Conservation (phyloP, 2,888 invertebrate species). For the Agrypnus murinus region DNA sequence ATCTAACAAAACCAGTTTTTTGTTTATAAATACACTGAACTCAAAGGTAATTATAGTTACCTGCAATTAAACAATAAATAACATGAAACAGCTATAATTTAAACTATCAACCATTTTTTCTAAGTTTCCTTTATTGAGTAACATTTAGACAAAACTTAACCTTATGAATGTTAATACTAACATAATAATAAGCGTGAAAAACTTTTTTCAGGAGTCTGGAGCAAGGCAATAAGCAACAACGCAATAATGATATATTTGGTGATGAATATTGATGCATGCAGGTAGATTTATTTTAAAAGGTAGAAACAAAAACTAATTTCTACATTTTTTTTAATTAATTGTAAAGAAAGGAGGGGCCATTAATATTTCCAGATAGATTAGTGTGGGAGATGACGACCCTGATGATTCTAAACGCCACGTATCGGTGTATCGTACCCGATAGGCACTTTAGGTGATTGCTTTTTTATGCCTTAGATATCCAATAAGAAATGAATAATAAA, state of each 20-base stretch:
- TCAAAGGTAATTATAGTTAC: neutral
- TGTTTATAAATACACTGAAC: constrained; percentile 13
- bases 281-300: no score
- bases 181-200: no score
- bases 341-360: constrained; percentile 6
- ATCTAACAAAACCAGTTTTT: constrained; percentile 18
- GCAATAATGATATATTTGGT: no score
- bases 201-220: no score
- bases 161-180: no score
- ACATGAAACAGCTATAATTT: constrained; percentile 10
- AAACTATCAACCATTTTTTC: neutral
- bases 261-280: no score
- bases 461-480: constrained; percentile 37
- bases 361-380: constrained; percentile 26
- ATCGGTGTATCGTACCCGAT: constrained; percentile 25
- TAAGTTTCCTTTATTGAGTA: neutral
- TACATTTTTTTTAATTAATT: constrained; percentile 2
- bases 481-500: constrained; percentile 43
- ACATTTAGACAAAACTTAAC: neutral
- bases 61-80: constrained; percentile 13
- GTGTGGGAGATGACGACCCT: constrained; percentile 11
- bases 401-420: constrained; percentile 20
- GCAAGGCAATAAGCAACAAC: no score
- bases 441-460: constrained; percentile 40
- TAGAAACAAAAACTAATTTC: neutral